Evolutionary conservation across 2,888 invertebrate genomes (phyloP).

Genomic region (Cepaea hortensis): DNA sequence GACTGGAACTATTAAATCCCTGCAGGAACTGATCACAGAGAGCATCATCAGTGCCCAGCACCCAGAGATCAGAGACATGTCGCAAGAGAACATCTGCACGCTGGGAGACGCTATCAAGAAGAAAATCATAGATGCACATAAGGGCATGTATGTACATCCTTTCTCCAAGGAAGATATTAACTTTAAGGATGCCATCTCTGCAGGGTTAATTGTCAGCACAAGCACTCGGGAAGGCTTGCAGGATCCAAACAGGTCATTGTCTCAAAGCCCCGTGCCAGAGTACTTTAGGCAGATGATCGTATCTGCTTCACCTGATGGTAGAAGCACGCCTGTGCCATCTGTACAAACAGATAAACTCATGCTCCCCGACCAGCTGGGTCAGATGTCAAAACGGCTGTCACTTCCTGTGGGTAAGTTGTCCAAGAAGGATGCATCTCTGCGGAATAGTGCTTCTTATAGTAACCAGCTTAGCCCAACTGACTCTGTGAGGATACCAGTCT

Average conservation of each 20-base stretch:
- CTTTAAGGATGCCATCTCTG: slow-evolving; percentile 68
- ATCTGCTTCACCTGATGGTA: slow-evolving; percentile 20
- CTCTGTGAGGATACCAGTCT: background rate
- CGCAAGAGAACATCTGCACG: slow-evolving; percentile 79
- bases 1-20: slow-evolving; percentile 66
- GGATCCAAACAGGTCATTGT: slow-evolving; percentile 42
- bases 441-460: background rate
- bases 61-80: slow-evolving; percentile 64
- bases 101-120: slow-evolving; percentile 81
- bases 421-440: slow-evolving; percentile 3
- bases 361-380: background rate
- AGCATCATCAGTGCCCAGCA: slow-evolving; percentile 70
- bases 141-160: slow-evolving; percentile 63
- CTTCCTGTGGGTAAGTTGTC: background rate
- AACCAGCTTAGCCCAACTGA: background rate
- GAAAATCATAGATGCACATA: slow-evolving; percentile 72
- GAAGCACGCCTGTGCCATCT: slow-evolving; percentile 26
- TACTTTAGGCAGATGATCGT: slow-evolving; percentile 8
- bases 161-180: slow-evolving; percentile 58
- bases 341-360: background rate
- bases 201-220: slow-evolving; percentile 68
- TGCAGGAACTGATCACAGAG: slow-evolving; percentile 73
- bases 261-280: slow-evolving; percentile 38
- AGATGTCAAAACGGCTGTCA: background rate
- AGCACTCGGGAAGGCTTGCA: slow-evolving; percentile 66